These are phyloP conservation scores for Danio kyathit DNA, from an alignment of 2,797 vertebrate species.

Conservation along the genomic window DNA sequence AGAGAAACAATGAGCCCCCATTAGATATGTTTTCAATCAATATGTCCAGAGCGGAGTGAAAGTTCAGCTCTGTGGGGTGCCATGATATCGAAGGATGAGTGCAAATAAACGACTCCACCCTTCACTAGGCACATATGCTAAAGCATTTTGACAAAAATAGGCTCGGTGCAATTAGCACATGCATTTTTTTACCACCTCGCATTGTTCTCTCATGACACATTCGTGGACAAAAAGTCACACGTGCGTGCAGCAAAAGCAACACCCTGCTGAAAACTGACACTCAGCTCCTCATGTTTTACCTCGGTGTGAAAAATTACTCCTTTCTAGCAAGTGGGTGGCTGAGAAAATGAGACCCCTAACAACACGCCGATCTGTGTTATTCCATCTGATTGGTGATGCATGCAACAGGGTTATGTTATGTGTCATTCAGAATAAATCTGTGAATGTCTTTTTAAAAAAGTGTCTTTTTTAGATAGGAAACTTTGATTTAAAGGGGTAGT, in stretches of 20 bases:
- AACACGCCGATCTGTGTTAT: neutral
- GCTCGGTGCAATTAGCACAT: conserved; percentile 10
- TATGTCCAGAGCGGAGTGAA: conserved; percentile 23
- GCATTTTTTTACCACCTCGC: conserved; percentile 21
- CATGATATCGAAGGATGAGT: neutral
- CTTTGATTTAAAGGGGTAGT: too few species aligned
- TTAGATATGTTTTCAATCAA: conserved; percentile 31
- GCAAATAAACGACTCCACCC: conserved; percentile 16
- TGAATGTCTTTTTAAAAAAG: neutral
- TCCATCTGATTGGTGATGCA: conserved; percentile 11
- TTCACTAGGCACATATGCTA: conserved; percentile 25
- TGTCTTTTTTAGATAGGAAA: too few species aligned
- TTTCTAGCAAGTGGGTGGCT: conserved; percentile 32
- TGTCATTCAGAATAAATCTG: neutral
- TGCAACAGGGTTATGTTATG: neutral
- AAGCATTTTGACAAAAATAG: conserved; percentile 32
- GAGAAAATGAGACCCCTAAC: conserved; percentile 34
- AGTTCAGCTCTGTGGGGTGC: conserved; percentile 8
- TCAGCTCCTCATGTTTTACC: conserved; percentile 15
- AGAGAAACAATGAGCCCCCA: neutral
- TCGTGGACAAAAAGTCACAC: conserved; percentile 25
- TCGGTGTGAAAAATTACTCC: conserved; percentile 46
- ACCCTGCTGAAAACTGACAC: conserved; percentile 14
- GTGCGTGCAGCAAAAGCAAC: conserved; percentile 19
- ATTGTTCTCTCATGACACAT: conserved; percentile 30